Evolutionary conservation across 2,888 invertebrate genomes (phyloP).

Genomic region (Melinaea menophilus): DNA sequence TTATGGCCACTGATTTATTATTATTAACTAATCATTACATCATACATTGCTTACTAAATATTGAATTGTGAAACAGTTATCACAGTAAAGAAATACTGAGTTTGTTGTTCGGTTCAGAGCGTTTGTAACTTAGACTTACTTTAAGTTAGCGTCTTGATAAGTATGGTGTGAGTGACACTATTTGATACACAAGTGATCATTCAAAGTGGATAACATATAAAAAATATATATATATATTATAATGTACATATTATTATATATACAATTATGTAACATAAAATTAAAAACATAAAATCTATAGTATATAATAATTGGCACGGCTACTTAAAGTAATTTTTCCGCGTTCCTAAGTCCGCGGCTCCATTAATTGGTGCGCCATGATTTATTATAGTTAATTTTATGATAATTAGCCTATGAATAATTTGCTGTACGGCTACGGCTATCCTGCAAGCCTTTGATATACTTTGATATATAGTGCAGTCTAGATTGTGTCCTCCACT

Average conservation of each 20-base stretch:
- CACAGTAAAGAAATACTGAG: too few relatives aligned
- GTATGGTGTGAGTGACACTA: too few relatives aligned
- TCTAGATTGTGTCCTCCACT: constrained; percentile 12
- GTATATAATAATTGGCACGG: constrained; percentile 32
- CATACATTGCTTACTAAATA: too few relatives aligned
- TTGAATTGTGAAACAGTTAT: too few relatives aligned
- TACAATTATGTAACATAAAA: background rate
- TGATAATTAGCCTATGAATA: constrained; percentile 73
- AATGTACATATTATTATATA: background rate
- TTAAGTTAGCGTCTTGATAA: too few relatives aligned
- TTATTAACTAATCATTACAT: too few relatives aligned
- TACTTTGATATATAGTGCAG: constrained; percentile 16
- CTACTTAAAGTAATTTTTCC: constrained; percentile 49
- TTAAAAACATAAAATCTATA: background rate
- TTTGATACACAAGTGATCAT: too few relatives aligned
- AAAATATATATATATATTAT: too few relatives aligned
- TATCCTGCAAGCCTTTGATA: constrained; percentile 35
- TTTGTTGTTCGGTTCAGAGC: too few relatives aligned
- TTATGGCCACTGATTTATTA: too few relatives aligned
- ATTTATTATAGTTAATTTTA: constrained; percentile 75
- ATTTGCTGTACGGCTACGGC: constrained; percentile 44
- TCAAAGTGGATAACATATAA: too few relatives aligned
- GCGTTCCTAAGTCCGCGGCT: constrained; percentile 50
- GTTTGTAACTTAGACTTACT: too few relatives aligned
- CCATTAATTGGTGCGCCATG: constrained; percentile 66